These are phyloP conservation scores for Leptinotarsa rubiginosa DNA, from an alignment of 2,888 invertebrate genomes.

Conservation along the genomic window DNA sequence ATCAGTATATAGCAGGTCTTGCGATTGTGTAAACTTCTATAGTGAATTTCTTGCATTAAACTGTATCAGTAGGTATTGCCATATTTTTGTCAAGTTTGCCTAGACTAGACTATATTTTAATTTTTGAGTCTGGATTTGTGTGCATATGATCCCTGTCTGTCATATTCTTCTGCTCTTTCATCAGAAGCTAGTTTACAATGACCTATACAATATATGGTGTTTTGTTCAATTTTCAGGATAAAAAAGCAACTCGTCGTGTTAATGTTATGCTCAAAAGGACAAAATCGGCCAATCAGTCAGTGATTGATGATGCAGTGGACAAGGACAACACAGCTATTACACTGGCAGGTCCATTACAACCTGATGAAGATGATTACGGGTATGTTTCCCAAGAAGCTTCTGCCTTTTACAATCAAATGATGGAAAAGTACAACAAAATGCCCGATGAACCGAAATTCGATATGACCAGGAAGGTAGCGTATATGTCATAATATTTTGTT, in stretches of 20 bases:
- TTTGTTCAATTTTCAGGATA: constrained; percentile 56
- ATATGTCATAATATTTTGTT: background rate
- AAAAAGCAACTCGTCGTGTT: constrained; percentile 64
- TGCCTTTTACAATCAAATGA: constrained; percentile 84
- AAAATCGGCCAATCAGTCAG: constrained; percentile 90
- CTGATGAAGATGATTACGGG: constrained; percentile 92
- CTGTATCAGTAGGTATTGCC: no score
- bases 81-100: no score
- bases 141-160: no score
- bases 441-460: constrained; percentile 81
- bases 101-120: no score
- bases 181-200: no score
- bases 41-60: no score
- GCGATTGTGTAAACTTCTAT: no score
- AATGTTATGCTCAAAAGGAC: constrained; percentile 79
- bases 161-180: no score
- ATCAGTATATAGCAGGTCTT: no score
- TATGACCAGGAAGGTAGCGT: constrained; percentile 65
- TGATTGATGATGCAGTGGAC: constrained; percentile 84
- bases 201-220: no score
- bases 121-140: no score
- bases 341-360: constrained; percentile 79
- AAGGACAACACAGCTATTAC: constrained; percentile 82
- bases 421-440: constrained; percentile 82
- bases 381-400: constrained; percentile 83